Evolutionary conservation across 2,113 vertebrate genomes (phyloP).

Genomic region (Peromyscus leucopus): DNA sequence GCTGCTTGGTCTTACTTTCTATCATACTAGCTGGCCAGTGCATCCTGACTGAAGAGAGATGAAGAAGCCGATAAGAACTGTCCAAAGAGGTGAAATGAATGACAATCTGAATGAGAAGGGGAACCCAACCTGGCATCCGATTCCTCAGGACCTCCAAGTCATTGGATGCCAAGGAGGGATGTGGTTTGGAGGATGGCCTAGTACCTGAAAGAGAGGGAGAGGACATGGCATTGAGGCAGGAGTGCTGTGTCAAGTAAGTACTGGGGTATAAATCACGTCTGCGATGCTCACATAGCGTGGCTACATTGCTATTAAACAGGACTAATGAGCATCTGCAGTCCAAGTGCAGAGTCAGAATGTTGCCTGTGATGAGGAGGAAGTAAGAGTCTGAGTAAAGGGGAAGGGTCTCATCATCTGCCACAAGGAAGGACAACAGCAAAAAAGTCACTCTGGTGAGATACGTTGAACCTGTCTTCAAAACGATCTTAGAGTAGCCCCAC

Average conservation of each 20-base stretch:
- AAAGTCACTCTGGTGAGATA: neutral
- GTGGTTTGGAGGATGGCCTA: neutral
- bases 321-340: slow-evolving; percentile 72
- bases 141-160: slow-evolving; percentile 20
- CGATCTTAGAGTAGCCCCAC: neutral
- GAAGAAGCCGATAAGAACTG: neutral
- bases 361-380: slow-evolving; percentile 25
- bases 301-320: neutral
- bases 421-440: neutral
- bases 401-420: neutral
- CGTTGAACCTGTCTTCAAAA: neutral
- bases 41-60: neutral
- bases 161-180: neutral
- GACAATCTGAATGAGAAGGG: slow-evolving; percentile 10
- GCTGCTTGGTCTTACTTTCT: slow-evolving; percentile 23
- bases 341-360: slow-evolving; percentile 43
- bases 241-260: slow-evolving; percentile 33
- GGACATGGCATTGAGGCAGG: slow-evolving; percentile 18
- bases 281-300: slow-evolving; percentile 63
- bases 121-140: neutral
- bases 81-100: neutral
- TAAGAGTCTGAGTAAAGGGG: neutral
- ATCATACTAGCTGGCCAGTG: neutral
- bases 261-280: slow-evolving; percentile 54
- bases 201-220: neutral